phyloP scores from a whole-genome alignment of 2,113 vertebrate genomes.

The Tetrao urogallus region DNA sequence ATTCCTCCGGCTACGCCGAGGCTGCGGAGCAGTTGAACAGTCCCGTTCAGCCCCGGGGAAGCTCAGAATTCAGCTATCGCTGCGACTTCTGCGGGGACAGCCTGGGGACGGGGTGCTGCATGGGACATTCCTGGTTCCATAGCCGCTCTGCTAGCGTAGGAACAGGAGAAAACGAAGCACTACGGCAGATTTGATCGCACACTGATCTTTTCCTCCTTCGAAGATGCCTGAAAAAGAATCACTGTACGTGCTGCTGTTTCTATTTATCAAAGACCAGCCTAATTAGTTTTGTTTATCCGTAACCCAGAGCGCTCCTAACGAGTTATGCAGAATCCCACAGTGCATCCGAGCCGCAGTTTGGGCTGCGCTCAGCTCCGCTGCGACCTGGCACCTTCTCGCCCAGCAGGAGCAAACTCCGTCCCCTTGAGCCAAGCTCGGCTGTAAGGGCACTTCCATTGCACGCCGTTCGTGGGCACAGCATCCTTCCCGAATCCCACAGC shows the following conservation, averaged over 20 bases:
- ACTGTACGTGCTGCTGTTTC: background rate
- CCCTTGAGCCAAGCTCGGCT: background rate
- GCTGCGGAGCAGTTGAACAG: background rate
- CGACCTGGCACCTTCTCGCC: background rate
- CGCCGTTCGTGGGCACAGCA: background rate
- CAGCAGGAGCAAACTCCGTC: background rate
- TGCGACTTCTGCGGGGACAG: background rate
- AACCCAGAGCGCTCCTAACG: background rate
- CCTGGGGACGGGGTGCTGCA: background rate
- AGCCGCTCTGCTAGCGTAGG: background rate
- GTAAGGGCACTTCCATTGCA: background rate
- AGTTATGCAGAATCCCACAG: background rate
- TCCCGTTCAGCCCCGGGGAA: background rate
- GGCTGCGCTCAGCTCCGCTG: background rate
- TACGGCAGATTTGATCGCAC: background rate
- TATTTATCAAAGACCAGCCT: background rate
- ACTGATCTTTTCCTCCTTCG: fast-evolving
- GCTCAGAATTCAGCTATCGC: background rate
- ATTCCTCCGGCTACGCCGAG: background rate
- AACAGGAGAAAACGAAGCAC: background rate
- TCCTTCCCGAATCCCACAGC: background rate
- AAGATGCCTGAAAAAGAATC: background rate
- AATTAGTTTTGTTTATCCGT: background rate
- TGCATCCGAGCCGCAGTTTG: background rate
- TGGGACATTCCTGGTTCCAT: background rate